phyloP scores from a whole-genome alignment of 2,113 vertebrate species.

The Cathartes aura region DNA sequence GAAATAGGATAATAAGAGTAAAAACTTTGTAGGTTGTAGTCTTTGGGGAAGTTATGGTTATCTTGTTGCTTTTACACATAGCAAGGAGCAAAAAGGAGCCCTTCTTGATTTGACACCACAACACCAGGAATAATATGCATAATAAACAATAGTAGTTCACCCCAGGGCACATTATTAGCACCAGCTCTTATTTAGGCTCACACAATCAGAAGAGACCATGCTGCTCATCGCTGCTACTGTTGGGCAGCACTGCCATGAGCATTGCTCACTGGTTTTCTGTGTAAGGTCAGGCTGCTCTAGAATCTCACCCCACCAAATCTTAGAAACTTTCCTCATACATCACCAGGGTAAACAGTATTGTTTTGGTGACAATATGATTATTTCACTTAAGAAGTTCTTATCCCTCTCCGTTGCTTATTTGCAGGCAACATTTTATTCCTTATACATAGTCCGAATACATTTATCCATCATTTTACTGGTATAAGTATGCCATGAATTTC shows the following conservation, averaged over 20 bases:
- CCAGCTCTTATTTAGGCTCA: not conserved
- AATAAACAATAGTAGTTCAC: not conserved
- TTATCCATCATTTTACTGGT: not conserved
- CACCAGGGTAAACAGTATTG: not conserved
- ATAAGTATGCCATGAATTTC: not conserved
- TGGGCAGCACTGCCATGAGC: accelerated
- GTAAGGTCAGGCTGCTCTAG: not conserved
- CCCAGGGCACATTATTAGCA: not conserved
- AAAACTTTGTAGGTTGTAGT: not conserved
- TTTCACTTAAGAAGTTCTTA: not conserved
- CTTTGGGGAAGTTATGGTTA: not conserved
- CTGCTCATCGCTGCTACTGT: not conserved
- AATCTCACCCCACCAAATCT: not conserved
- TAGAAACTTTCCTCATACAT: not conserved
- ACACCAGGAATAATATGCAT: not conserved
- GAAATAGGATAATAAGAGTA: not conserved
- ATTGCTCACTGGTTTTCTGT: accelerated
- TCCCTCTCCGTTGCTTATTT: accelerated
- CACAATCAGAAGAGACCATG: not conserved
- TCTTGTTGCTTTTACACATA: not conserved
- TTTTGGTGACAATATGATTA: not conserved
- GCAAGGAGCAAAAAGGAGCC: not conserved
- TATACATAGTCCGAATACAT: not conserved
- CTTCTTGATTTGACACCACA: not conserved
- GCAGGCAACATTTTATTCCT: not conserved